These are phyloP conservation scores for Maniola jurtina DNA, from an alignment of 1,140 invertebrate species.

Conservation along the genomic window DNA sequence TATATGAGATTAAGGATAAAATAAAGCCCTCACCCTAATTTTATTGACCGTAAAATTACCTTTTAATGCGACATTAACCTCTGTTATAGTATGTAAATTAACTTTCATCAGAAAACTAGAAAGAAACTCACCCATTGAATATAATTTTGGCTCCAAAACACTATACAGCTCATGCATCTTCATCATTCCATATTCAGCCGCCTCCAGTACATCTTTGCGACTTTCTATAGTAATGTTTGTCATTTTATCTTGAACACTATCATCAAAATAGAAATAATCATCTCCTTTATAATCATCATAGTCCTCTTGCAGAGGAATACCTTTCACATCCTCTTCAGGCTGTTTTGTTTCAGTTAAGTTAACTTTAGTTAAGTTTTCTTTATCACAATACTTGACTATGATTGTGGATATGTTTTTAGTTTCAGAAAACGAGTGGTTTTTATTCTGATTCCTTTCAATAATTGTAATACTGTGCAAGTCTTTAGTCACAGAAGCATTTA, in stretches of 20 bases:
- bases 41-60: too few species aligned
- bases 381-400: constrained; percentile 72
- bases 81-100: too few species aligned
- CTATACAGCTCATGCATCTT: constrained; percentile 83
- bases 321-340: constrained; percentile 26
- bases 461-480: constrained; percentile 70
- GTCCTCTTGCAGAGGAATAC: constrained; percentile 8
- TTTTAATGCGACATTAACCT: too few species aligned
- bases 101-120: neutral
- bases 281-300: constrained; percentile 40
- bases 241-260: constrained; percentile 33
- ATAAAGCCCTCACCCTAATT: too few species aligned
- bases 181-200: constrained; percentile 82
- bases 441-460: constrained; percentile 62
- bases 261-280: constrained; percentile 47
- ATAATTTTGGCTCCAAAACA: constrained; percentile 84
- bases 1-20: too few species aligned
- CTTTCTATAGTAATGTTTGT: constrained; percentile 43
- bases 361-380: constrained; percentile 59
- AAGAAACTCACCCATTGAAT: constrained; percentile 82
- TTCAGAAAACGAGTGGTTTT: constrained; percentile 61
- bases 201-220: constrained; percentile 80
- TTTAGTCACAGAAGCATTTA: constrained; percentile 61
- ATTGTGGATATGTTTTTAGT: constrained; percentile 71
- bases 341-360: constrained; percentile 33